These are phyloP conservation scores for Tridacna gigas DNA, from an alignment of 2,888 invertebrate species.

Conservation along the genomic window DNA sequence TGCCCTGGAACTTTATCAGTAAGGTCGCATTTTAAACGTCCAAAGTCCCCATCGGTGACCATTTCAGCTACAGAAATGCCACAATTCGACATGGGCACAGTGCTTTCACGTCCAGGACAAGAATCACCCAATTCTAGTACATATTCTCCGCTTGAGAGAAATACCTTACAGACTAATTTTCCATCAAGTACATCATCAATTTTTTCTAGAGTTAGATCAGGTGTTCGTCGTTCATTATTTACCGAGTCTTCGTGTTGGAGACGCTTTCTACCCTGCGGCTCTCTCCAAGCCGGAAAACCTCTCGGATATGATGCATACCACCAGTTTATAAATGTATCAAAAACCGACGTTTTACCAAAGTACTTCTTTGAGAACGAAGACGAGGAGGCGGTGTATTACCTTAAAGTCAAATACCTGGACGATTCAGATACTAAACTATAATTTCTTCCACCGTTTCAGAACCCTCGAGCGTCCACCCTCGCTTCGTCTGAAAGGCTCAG, in stretches of 20 bases:
- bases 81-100: too few relatives aligned
- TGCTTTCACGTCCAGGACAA: too few relatives aligned
- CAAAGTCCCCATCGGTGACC: too few relatives aligned
- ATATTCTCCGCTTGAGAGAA: too few relatives aligned
- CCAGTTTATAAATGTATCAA: constrained; percentile 15
- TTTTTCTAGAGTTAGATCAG: not conserved
- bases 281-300: not conserved
- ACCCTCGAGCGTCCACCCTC: too few relatives aligned
- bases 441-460: not conserved
- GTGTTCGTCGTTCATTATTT: constrained; percentile 13
- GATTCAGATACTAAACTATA: not conserved
- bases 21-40: too few relatives aligned
- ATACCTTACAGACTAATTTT: not conserved
- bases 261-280: not conserved
- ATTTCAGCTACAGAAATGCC: too few relatives aligned
- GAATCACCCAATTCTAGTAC: too few relatives aligned
- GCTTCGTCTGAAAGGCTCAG: too few relatives aligned
- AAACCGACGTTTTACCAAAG: constrained; percentile 17
- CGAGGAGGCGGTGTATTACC: constrained; percentile 30
- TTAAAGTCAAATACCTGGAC: constrained; percentile 20
- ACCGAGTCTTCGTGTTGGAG: not conserved
- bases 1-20: too few relatives aligned
- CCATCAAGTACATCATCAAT: not conserved
- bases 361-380: constrained; percentile 28
- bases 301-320: constrained; percentile 14